Evolutionary conservation across 1,140 invertebrate genomes (phyloP).

Genomic region (Drosophila ohnishii): DNA sequence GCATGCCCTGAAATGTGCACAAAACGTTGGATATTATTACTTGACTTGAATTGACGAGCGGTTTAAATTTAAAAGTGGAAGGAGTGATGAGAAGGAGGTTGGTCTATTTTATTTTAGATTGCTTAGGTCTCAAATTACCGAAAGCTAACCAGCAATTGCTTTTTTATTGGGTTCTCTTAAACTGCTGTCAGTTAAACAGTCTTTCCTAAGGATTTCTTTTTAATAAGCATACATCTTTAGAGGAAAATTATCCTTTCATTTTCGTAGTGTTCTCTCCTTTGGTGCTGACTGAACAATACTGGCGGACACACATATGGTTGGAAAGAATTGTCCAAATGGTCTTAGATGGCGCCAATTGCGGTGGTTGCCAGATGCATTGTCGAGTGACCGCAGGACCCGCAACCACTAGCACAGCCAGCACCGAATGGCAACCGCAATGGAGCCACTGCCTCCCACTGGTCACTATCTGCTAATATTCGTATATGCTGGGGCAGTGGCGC

Average conservation of each 20-base stretch:
- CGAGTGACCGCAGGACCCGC: conserved; percentile 24
- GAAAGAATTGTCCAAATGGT: conserved; percentile 15
- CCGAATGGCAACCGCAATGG: conserved; percentile 47
- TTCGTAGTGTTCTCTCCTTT: too few relatives aligned
- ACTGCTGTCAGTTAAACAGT: neutral
- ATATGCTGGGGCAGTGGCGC: conserved; percentile 4
- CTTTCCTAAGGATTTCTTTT: neutral
- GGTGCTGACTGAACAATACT: neutral
- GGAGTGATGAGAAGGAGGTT: neutral
- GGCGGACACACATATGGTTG: neutral
- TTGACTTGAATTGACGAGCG: conserved; percentile 4
- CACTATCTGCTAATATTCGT: neutral
- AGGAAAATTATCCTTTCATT: neutral
- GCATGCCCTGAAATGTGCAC: conserved; percentile 73
- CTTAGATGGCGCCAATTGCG: conserved; percentile 38
- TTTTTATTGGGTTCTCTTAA: too few relatives aligned
- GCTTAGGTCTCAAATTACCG: neutral
- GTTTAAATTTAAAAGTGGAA: neutral
- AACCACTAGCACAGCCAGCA: conserved; percentile 36
- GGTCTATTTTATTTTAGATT: neutral
- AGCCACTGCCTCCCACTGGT: conserved; percentile 21
- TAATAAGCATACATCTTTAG: neutral
- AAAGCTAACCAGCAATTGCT: too few relatives aligned
- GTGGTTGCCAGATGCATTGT: conserved; percentile 34
- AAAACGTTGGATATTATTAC: conserved; percentile 25